Base-by-base conservation (phyloP, 2,888 invertebrate species). In the Pristionchus maxplancki region DNA sequence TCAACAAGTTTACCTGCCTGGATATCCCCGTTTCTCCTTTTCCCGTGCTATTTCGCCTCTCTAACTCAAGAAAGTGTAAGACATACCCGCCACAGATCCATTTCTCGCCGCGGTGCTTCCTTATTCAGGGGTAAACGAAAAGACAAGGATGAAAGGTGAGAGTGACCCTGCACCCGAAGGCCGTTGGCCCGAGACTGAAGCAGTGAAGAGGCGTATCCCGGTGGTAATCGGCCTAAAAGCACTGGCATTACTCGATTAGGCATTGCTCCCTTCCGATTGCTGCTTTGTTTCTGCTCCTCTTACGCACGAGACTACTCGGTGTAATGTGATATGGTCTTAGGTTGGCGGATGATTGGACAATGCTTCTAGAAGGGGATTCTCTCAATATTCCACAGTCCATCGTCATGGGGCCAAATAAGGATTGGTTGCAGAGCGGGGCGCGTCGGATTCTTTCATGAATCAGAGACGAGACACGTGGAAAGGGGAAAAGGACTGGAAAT, bases 311-410 rank as follows among this genome's bases (percentile, higher is more conserved):
- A 78, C 48, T 78, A 48, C 71, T 78, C 44, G 1, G 28, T 28
- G 78, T 44, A 78, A 78, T 78, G 44, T 34, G 78, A 78, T n/a
- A 78, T 28, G 37, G 20, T 9, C 78, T 78, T 78, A 78, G 78
- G 78, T 78, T 78, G 78, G 78, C 78, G 78, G 78, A 78, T 78
- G 78, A 78, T 78, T 78, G 78, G 37, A 71, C 71, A 71, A 71
- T 71, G 71, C 37, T 48, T 78, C 48, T 24, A 48, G 44, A n/a
- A n/a, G 78, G 44, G n/a, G 44, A 28, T 31, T 67, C 64, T 67
- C 64, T 67, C 34, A 5, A 11, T 67, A 31, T 17, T 5, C 15
- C 64, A 31, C 31, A 20, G 6, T 67, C 64, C 31, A 31, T 67
- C 64, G 64, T 15, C 64, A 8, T 31, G 13, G 11, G 15, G 31